A percentile compares a stretch with the other conserved stretches of the same genome.
phyloP scores from a whole-genome alignment of 1,140 invertebrate genomes.

The Argopecten irradians region DNA sequence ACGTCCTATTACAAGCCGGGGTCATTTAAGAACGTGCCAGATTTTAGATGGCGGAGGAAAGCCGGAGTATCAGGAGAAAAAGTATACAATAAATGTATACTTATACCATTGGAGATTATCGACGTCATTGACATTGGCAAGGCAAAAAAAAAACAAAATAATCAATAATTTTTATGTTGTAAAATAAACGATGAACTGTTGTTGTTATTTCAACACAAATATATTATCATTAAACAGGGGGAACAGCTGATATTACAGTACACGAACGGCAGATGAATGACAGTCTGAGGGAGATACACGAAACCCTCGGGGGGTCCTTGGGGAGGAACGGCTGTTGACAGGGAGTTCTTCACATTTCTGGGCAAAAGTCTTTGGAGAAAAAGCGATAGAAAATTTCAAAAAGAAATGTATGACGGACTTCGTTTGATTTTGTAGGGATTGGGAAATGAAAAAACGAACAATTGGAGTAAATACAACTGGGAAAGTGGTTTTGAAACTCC shows the following conservation, averaged over 20 bases:
- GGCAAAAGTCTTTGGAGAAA: conserved; percentile 25
- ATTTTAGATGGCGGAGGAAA: too few species aligned
- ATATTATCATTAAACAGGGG: conserved; percentile 7
- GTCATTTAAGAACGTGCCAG: too few species aligned
- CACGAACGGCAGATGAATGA: conserved; percentile 14
- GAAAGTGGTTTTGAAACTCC: conserved; percentile 10
- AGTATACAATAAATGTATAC: too few species aligned
- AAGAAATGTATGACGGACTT: background rate
- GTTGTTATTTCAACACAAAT: too few species aligned
- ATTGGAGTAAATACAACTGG: background rate
- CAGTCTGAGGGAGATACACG: conserved; percentile 36
- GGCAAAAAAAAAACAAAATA: too few species aligned
- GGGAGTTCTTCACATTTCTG: conserved; percentile 28
- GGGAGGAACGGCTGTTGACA: conserved; percentile 35
- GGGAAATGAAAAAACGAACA: conserved; percentile 46
- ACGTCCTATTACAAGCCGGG: too few species aligned
- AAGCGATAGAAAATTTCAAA: conserved; percentile 30
- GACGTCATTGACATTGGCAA: too few species aligned
- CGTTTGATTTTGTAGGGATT: conserved; percentile 33
- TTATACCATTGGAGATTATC: too few species aligned
- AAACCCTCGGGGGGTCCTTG: conserved; percentile 38
- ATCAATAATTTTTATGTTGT: too few species aligned
- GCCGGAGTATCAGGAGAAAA: too few species aligned
- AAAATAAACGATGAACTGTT: too few species aligned
- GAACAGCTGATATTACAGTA: conserved; percentile 26